Evolutionary conservation across 2,113 vertebrate species (phyloP).

Genomic region (Amia ocellicauda): DNA sequence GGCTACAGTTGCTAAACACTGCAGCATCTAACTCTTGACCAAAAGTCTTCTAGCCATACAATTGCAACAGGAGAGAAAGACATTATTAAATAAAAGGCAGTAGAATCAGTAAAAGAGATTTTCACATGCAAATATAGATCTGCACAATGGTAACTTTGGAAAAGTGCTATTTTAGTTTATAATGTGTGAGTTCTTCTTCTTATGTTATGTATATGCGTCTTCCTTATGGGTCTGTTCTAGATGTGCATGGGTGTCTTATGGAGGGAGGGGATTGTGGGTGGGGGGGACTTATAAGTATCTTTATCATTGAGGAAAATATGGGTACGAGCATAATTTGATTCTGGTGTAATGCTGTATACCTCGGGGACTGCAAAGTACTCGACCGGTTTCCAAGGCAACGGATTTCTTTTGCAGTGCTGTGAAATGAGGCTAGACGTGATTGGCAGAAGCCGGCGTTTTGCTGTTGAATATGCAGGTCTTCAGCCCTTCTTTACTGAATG

Average conservation of each 20-base stretch:
- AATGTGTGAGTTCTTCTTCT: no score
- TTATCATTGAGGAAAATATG: constrained; percentile 30
- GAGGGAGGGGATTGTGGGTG: background rate
- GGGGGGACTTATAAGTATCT: constrained; percentile 11
- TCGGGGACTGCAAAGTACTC: constrained; percentile 42
- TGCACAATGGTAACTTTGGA: no score
- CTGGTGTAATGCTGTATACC: constrained; percentile 41
- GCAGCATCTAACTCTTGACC: no score
- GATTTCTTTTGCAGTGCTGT: constrained; percentile 50
- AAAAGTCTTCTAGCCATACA: no score
- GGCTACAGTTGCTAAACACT: no score
- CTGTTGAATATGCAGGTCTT: constrained; percentile 37
- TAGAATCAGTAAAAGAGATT: no score
- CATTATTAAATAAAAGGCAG: no score
- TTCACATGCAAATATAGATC: no score
- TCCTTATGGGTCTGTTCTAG: no score
- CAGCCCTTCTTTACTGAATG: constrained; percentile 15
- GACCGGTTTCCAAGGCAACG: constrained; percentile 57
- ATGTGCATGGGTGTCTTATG: background rate
- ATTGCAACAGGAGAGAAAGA: no score
- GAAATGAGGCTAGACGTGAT: constrained; percentile 44
- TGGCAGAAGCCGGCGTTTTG: constrained; percentile 37
- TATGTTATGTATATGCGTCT: no score
- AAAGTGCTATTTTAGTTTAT: no score
- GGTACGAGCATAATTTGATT: constrained; percentile 40